A percentile compares a stretch with the other conserved stretches of the same genome.
These are phyloP conservation scores for Etia nguti DNA, from an alignment of 2,113 vertebrate genomes.

Conservation along the genomic window DNA sequence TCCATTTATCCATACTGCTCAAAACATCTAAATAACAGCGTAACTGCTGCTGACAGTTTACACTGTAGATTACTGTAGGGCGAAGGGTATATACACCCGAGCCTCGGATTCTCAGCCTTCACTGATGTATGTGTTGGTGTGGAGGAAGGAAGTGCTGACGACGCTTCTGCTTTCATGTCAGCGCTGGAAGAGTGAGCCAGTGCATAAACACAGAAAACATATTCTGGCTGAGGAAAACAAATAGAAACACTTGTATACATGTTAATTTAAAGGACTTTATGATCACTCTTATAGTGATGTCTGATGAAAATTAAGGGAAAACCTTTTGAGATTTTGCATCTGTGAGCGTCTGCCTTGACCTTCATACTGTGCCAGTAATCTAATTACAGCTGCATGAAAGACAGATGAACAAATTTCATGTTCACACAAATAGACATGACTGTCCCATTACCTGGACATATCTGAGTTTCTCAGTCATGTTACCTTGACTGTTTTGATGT, in stretches of 20 bases:
- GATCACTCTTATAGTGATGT: neutral
- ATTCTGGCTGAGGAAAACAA: neutral
- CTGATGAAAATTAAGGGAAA: accelerated
- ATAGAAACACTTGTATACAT: accelerated
- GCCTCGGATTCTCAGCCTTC: neutral
- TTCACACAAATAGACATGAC: accelerated
- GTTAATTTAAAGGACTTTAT: neutral
- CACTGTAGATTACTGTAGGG: neutral
- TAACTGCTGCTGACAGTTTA: neutral
- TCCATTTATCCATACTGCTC: neutral
- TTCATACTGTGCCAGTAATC: accelerated
- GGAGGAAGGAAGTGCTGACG: neutral
- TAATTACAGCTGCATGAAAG: neutral
- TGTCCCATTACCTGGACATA: accelerated
- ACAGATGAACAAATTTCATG: accelerated
- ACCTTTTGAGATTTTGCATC: accelerated
- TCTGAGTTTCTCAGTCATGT: neutral
- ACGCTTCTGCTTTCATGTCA: neutral
- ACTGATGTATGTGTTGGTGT: neutral
- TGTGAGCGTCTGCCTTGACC: neutral
- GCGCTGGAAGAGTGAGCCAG: neutral
- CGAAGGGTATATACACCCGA: accelerated
- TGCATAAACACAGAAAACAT: accelerated
- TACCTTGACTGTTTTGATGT: neutral
- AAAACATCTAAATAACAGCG: neutral